Evolutionary conservation across 2,888 invertebrate species (phyloP).

Genomic region (Mesochorus sp.): DNA sequence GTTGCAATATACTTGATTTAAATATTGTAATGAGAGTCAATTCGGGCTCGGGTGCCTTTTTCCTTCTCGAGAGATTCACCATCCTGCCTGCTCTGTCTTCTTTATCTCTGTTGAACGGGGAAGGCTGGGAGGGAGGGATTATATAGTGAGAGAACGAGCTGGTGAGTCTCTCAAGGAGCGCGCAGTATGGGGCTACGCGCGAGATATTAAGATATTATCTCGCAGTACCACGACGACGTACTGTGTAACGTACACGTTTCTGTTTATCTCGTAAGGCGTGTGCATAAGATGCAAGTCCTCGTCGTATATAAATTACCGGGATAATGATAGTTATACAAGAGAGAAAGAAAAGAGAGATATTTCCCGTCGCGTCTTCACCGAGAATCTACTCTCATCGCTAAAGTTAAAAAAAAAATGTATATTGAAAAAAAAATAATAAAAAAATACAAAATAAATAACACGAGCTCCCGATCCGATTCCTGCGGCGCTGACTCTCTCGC

Average conservation of each 20-base stretch:
- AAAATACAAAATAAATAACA: constrained; percentile 57
- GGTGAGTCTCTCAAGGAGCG: neutral
- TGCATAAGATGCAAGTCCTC: constrained; percentile 54
- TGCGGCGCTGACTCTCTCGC: constrained; percentile 13
- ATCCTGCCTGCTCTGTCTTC: no score
- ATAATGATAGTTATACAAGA: constrained; percentile 70
- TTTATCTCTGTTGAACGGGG: neutral
- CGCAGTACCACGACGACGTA: constrained; percentile 49
- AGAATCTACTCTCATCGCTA: constrained; percentile 34
- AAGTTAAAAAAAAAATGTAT: constrained; percentile 1
- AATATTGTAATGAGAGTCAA: constrained; percentile 49
- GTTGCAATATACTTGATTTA: constrained; percentile 46
- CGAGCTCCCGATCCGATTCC: constrained; percentile 52
- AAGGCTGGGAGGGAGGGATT: neutral
- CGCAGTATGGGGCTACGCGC: constrained; percentile 58
- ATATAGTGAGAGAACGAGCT: neutral
- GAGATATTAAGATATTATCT: constrained; percentile 66
- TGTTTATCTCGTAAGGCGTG: constrained; percentile 55
- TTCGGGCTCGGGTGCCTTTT: constrained; percentile 3
- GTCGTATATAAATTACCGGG: constrained; percentile 59
- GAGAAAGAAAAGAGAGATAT: constrained; percentile 7
- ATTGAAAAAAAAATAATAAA: no score
- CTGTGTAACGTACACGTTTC: constrained; percentile 67
- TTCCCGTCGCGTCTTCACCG: constrained; percentile 18
- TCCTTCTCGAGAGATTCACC: no score